Percentiles rank a stretch among this genome's conserved stretches.
Evolutionary conservation across 2,888 invertebrate genomes (phyloP).

Genomic region (Anarsia innoxiella): DNA sequence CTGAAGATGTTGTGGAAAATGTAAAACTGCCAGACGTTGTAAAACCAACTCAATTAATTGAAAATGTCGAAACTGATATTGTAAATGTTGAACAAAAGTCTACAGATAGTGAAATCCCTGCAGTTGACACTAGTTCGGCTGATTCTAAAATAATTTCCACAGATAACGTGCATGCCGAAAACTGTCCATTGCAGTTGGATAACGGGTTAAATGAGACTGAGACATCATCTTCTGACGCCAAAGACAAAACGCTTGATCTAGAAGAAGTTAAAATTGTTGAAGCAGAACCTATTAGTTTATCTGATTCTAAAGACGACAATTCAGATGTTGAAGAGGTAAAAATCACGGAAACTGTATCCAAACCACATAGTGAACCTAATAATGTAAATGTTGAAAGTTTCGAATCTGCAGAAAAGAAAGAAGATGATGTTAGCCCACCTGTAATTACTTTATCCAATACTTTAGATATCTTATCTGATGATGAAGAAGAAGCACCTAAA

Average conservation of each 20-base stretch:
- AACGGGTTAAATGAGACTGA: too few species aligned
- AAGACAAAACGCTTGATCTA: not conserved
- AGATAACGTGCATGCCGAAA: too few species aligned
- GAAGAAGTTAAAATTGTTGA: conserved; percentile 1
- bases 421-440: conserved; percentile 20
- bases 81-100: not conserved
- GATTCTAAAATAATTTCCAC: too few species aligned
- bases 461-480: conserved; percentile 58
- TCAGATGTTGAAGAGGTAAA: not conserved
- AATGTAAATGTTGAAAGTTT: not conserved
- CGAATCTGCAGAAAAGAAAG: not conserved
- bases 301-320: too few species aligned
- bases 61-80: too few species aligned
- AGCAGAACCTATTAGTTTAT: too few species aligned
- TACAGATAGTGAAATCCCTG: not conserved
- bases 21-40: too few species aligned
- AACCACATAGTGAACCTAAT: not conserved
- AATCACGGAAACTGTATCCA: not conserved
- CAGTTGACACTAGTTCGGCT: not conserved
- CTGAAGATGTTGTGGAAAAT: too few species aligned
- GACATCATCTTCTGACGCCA: not conserved
- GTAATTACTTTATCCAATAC: conserved; percentile 49
- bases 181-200: too few species aligned
- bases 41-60: too few species aligned
- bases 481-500: conserved; percentile 44